phyloP scores from a whole-genome alignment of 2,888 invertebrate species.

The Xestia rhomboidea region DNA sequence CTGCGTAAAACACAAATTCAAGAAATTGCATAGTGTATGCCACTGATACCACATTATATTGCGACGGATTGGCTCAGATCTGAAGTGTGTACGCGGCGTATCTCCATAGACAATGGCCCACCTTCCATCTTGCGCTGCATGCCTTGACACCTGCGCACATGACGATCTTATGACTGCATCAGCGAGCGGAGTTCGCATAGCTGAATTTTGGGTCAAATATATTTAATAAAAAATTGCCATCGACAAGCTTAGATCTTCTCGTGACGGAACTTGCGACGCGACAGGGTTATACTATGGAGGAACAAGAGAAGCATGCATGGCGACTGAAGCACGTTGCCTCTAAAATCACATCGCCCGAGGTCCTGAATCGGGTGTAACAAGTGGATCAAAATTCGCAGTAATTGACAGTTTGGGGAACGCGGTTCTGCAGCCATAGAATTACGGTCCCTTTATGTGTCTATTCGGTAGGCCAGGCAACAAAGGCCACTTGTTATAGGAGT shows the following conservation, averaged over 20 bases:
- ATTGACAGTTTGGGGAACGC: neutral
- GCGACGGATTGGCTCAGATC: neutral
- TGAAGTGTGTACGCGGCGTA: too few species aligned
- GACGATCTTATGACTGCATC: too few species aligned
- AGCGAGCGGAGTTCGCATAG: too few species aligned
- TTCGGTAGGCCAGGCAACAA: neutral
- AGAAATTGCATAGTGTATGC: neutral
- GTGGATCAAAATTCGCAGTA: constrained; percentile 5
- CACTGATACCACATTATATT: neutral
- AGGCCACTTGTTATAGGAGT: too few species aligned
- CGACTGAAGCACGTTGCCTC: neutral
- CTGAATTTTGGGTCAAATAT: too few species aligned
- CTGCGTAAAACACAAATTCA: neutral
- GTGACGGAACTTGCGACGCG: neutral
- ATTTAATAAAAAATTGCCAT: too few species aligned
- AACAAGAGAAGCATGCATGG: neutral
- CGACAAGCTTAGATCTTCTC: too few species aligned
- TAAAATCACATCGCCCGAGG: neutral
- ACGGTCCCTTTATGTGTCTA: neutral
- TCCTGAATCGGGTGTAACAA: neutral
- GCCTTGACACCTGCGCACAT: too few species aligned
- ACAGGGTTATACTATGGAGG: neutral
- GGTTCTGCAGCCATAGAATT: neutral
- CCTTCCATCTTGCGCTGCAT: too few species aligned
- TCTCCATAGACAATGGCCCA: too few species aligned